Evolutionary conservation across 2,797 vertebrate genomes (phyloP).

Genomic region (Betta splendens): DNA sequence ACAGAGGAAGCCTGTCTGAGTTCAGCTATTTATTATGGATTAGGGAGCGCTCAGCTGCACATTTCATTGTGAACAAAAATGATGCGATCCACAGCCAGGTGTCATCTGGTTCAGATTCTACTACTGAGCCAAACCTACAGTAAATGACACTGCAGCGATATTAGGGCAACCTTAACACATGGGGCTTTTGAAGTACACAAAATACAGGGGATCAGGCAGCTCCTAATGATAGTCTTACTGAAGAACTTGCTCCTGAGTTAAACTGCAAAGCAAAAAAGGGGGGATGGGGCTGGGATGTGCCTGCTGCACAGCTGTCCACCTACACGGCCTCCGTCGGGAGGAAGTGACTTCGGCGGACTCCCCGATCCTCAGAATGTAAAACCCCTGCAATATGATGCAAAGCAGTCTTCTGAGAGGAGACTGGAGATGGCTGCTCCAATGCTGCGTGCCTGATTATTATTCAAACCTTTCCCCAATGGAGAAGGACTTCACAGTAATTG

Average conservation of each 20-base stretch:
- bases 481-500: conserved; percentile 51
- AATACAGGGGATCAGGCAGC: conserved; percentile 45
- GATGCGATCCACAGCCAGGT: conserved; percentile 4
- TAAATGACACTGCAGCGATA: conserved; percentile 3
- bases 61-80: conserved; percentile 7
- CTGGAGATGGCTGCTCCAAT: conserved; percentile 27
- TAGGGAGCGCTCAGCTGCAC: conserved; percentile 7
- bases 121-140: too few species aligned
- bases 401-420: conserved; percentile 48
- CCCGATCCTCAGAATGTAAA: conserved; percentile 27
- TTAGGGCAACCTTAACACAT: conserved; percentile 18
- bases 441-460: conserved; percentile 53
- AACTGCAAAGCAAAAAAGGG: conserved; percentile 20
- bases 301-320: conserved; percentile 67
- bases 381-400: conserved; percentile 38
- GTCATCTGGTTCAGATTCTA: conserved; percentile 36
- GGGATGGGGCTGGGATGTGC: conserved; percentile 15
- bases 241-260: conserved; percentile 60
- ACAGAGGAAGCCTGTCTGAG: conserved; percentile 4
- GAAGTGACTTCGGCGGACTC: conserved; percentile 23
- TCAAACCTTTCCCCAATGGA: conserved; percentile 40
- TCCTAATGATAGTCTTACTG: conserved; percentile 52
- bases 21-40: conserved; percentile 12
- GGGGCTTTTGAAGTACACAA: conserved; percentile 49
- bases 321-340: conserved; percentile 50